phyloP scores from a whole-genome alignment of 2,113 vertebrate genomes.

The Saguinus imperator region DNA sequence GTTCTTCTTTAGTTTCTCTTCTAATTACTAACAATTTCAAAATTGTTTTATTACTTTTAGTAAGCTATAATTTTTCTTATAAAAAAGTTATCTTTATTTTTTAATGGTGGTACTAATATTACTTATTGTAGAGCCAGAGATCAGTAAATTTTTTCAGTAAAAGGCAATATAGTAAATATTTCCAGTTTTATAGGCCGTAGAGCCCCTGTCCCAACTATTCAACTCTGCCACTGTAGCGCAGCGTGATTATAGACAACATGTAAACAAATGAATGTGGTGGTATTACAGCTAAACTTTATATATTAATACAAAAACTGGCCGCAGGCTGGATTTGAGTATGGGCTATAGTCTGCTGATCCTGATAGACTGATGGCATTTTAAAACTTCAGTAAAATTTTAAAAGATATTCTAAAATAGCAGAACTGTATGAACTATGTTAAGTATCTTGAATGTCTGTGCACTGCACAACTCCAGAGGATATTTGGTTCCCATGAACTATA shows the following conservation, averaged over 20 bases:
- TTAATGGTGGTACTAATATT: not conserved
- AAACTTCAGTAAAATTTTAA: not conserved
- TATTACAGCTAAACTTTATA: not conserved
- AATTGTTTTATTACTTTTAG: not conserved
- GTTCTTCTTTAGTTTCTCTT: not conserved
- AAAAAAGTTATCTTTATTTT: slow-evolving; percentile 19
- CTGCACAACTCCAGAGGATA: not conserved
- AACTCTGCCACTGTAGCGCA: not conserved
- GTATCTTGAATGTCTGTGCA: not conserved
- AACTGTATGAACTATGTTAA: not conserved
- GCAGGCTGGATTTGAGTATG: not conserved
- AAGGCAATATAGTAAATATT: not conserved
- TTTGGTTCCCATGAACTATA: not conserved
- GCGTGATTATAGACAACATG: not conserved
- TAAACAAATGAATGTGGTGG: not conserved
- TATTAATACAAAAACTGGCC: not conserved
- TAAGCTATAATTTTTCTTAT: not conserved
- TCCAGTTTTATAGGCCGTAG: not conserved
- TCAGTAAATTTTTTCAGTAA: not conserved
- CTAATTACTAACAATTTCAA: not conserved
- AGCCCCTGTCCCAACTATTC: not conserved
- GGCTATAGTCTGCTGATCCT: not conserved
- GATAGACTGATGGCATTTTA: not conserved
- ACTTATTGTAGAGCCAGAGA: not conserved
- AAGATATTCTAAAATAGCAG: slow-evolving; percentile 1